These are phyloP conservation scores for Bombus sibiricus DNA, from an alignment of 1,140 invertebrate genomes.

Conservation along the genomic window DNA sequence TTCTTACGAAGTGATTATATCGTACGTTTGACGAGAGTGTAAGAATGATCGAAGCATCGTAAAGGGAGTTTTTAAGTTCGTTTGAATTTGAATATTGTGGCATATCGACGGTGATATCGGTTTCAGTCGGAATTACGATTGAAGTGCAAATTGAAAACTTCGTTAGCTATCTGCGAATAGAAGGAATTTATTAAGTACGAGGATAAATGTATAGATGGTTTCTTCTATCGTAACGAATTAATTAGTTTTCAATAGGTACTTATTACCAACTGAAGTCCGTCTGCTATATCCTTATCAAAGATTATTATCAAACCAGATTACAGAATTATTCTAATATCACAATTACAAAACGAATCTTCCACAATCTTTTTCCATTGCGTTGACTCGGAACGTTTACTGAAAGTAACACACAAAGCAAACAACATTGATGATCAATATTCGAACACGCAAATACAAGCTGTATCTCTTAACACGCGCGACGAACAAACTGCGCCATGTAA, in stretches of 20 bases:
- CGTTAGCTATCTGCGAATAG: no score
- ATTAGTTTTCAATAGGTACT: no score
- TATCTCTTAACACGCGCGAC: neutral
- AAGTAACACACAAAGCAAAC: no score
- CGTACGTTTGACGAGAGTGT: neutral
- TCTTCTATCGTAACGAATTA: neutral
- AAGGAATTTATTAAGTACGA: neutral
- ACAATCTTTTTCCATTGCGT: neutral
- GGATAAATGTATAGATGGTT: neutral
- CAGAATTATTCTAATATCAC: neutral
- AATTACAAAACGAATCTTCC: neutral
- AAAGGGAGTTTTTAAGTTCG: neutral
- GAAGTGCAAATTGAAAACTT: no score
- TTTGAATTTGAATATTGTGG: neutral
- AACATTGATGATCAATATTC: no score
- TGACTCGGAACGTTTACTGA: neutral
- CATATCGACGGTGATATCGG: no score
- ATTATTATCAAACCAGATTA: neutral
- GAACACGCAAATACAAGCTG: neutral
- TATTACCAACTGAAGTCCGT: neutral
- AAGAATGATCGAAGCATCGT: neutral
- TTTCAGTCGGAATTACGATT: no score
- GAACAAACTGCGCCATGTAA: neutral
- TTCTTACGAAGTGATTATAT: neutral
- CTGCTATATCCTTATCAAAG: neutral